A percentile compares a stretch with the other conserved stretches of the same genome.
Conservation (phyloP, 2,888 invertebrate species). For the Palloptera scutellata region DNA sequence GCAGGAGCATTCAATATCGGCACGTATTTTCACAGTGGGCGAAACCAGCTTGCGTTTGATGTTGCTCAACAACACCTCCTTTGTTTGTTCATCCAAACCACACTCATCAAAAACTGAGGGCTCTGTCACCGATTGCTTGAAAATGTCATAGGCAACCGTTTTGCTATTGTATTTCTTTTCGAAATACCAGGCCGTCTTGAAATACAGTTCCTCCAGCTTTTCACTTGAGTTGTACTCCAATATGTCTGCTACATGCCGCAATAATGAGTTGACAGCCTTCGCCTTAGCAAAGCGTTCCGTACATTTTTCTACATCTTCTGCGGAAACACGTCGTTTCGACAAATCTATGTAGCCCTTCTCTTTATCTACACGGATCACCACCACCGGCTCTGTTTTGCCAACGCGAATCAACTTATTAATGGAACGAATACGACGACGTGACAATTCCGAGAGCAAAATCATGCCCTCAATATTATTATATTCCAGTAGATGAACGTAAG, state of each 20-base stretch:
- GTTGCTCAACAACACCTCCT: slow-evolving; percentile 90
- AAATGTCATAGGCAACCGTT: slow-evolving; percentile 96
- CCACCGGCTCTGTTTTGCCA: slow-evolving; percentile 98
- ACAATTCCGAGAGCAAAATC: slow-evolving; percentile 98
- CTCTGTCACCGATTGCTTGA: slow-evolving; percentile 96
- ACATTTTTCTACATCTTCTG: slow-evolving; percentile 97
- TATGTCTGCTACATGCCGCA: slow-evolving; percentile 96
- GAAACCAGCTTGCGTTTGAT: slow-evolving; percentile 96
- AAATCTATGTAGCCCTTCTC: slow-evolving; percentile 99
- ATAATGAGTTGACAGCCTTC: slow-evolving; percentile 96
- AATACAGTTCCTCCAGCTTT: slow-evolving; percentile 93
- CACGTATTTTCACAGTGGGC: slow-evolving; percentile 94
- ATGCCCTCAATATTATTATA: slow-evolving; percentile 99
- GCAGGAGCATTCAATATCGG: slow-evolving; percentile 92
- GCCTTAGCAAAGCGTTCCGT: slow-evolving; percentile 98
- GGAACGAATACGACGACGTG: slow-evolving; percentile 96
- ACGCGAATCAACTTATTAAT: slow-evolving; percentile 99
- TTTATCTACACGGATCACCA: slow-evolving; percentile 98
- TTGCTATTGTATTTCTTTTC: slow-evolving; percentile 97
- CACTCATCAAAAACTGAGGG: slow-evolving; percentile 96
- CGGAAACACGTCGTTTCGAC: slow-evolving; percentile 97
- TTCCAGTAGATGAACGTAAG: slow-evolving; percentile 96
- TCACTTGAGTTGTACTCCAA: slow-evolving; percentile 89
- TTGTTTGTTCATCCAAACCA: slow-evolving; percentile 89
- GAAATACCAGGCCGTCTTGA: slow-evolving; percentile 97